Percentiles rank a stretch among this genome's conserved stretches.
Conservation (phyloP, 2,797 vertebrate species). For the Amphiprion clarkii region DNA sequence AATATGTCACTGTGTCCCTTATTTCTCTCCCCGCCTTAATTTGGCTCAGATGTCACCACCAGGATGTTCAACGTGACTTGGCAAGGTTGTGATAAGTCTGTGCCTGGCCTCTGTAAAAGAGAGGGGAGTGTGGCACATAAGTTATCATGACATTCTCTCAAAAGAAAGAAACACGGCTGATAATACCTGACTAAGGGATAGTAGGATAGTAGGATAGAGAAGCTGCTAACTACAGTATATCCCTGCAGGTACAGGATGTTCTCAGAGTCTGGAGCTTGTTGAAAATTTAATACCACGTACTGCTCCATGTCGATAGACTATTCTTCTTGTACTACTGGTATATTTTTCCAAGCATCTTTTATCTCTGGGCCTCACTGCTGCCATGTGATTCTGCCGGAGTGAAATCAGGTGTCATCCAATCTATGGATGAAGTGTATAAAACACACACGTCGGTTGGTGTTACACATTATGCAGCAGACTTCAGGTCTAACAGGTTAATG, state of each 20-base stretch:
- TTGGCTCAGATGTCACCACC: slow-evolving; percentile 28
- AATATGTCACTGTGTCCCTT: slow-evolving; percentile 15
- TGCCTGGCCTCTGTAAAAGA: not conserved
- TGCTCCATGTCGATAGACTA: slow-evolving; percentile 14
- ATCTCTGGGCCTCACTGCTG: slow-evolving; percentile 24
- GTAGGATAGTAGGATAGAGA: slow-evolving; percentile 14
- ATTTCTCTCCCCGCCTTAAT: slow-evolving; percentile 10
- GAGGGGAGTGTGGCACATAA: no score
- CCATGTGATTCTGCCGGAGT: slow-evolving; percentile 29
- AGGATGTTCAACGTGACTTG: slow-evolving; percentile 7
- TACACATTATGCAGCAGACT: slow-evolving; percentile 4
- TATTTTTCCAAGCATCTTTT: slow-evolving; percentile 45
- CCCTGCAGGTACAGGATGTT: slow-evolving; percentile 43
- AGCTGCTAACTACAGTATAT: slow-evolving; percentile 13
- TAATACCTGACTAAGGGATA: slow-evolving; percentile 14
- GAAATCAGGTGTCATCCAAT: not conserved
- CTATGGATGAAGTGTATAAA: slow-evolving; percentile 10
- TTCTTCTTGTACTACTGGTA: slow-evolving; percentile 25
- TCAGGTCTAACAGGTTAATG: slow-evolving; percentile 6
- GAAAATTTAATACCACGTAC: slow-evolving; percentile 48
- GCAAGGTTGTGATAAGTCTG: slow-evolving; percentile 17
- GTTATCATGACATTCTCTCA: slow-evolving; percentile 37
- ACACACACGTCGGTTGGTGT: not conserved
- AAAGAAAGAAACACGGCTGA: slow-evolving; percentile 15
- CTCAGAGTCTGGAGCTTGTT: slow-evolving; percentile 33